These are phyloP conservation scores for Aelia acuminata DNA, from an alignment of 2,888 invertebrate species.

Conservation along the genomic window DNA sequence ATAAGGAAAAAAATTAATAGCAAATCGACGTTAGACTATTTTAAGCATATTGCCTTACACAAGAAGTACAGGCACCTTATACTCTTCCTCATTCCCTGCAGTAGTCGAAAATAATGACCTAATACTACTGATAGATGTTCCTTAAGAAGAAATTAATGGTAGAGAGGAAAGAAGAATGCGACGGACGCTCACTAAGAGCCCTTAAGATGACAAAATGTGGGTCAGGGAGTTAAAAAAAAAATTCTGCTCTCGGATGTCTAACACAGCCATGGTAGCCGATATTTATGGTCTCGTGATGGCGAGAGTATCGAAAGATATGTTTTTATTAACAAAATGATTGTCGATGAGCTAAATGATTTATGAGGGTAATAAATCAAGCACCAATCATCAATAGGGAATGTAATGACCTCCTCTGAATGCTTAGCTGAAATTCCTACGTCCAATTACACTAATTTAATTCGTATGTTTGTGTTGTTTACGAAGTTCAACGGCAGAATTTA, in stretches of 20 bases:
- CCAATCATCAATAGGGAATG: not conserved
- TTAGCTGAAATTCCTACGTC: too few relatives aligned
- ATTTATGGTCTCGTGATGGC: not conserved
- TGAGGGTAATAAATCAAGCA: not conserved
- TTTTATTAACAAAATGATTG: not conserved
- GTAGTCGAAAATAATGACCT: not conserved
- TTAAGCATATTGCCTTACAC: too few relatives aligned
- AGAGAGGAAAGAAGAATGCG: slow-evolving; percentile 9
- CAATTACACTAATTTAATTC: too few relatives aligned
- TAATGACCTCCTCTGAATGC: not conserved
- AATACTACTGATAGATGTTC: not conserved
- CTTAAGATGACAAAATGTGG: slow-evolving; percentile 30
- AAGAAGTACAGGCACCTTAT: too few relatives aligned
- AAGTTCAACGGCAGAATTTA: too few relatives aligned
- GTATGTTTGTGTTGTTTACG: too few relatives aligned
- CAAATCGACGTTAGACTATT: too few relatives aligned
- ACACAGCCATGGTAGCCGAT: not conserved
- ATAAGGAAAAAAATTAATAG: too few relatives aligned
- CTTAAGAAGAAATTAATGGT: slow-evolving; percentile 27
- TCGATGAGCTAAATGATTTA: not conserved
- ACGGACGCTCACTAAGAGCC: not conserved
- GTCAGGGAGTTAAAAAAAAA: not conserved
- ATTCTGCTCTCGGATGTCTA: not conserved
- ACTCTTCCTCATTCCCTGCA: not conserved
- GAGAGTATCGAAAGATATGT: not conserved